Conservation (phyloP, 2,113 vertebrate species). For the Anser brachyrhynchus region DNA sequence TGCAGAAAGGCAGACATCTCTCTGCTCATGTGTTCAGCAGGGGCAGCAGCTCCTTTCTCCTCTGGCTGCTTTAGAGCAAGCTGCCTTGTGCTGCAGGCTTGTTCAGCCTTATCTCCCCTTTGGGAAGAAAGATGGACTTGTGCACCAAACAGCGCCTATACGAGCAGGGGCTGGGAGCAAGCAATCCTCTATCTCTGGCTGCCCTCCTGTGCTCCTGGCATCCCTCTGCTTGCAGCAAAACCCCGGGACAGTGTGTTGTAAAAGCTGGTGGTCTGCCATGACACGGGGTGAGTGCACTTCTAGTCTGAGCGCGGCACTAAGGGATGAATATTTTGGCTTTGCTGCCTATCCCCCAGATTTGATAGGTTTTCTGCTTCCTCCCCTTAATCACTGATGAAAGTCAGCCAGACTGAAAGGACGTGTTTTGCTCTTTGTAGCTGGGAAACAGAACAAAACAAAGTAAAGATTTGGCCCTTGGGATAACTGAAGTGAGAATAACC, state of each 20-base stretch:
- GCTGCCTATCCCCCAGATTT: not conserved
- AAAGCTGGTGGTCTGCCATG: not conserved
- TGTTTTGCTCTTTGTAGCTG: constrained; percentile 56
- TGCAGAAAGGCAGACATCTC: not conserved
- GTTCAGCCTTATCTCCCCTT: not conserved
- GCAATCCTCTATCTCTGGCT: not conserved
- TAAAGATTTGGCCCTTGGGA: constrained; percentile 39
- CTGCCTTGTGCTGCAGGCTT: not conserved
- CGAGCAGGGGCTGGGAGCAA: not conserved
- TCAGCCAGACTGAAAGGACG: constrained; percentile 53
- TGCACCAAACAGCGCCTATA: not conserved
- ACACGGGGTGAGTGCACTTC: not conserved
- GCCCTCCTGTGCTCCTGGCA: not conserved
- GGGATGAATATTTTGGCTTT: constrained; percentile 7
- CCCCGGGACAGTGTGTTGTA: not conserved
- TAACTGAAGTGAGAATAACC: constrained; percentile 24
- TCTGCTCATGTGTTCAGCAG: not conserved
- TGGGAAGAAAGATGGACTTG: not conserved
- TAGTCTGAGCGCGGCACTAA: not conserved
- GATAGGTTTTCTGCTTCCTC: constrained; percentile 2
- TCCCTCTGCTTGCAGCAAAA: not conserved
- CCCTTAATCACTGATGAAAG: constrained; percentile 22
- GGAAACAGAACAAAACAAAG: constrained; percentile 64
- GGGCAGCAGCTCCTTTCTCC: not conserved
- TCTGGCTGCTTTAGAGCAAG: not conserved